Conservation (phyloP, 2,113 vertebrate species). For the Rousettus leschenaultii region DNA sequence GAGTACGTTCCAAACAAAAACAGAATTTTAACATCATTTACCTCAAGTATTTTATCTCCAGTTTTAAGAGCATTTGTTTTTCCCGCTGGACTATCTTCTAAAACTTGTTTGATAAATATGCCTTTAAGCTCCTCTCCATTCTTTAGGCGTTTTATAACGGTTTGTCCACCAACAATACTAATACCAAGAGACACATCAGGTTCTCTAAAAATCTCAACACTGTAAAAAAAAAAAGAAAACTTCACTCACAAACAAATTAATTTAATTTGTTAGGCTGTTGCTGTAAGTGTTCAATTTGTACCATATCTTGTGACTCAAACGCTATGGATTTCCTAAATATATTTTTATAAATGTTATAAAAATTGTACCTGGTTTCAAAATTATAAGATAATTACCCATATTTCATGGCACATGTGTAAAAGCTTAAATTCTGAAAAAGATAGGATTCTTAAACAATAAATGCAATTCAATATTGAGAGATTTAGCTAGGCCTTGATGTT, state of each 20-base stretch:
- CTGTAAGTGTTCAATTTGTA: not conserved
- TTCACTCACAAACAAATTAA: not conserved
- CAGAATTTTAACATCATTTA: constrained; percentile 72
- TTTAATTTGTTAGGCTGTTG: not conserved
- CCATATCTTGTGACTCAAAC: not conserved
- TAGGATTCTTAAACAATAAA: not conserved
- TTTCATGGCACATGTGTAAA: not conserved
- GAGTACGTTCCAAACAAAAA: constrained; percentile 22
- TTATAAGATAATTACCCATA: not conserved
- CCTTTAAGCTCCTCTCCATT: constrained; percentile 98
- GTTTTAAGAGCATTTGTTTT: constrained; percentile 90
- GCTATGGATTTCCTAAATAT: constrained; percentile 10
- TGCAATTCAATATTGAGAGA: not conserved
- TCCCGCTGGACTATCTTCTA: constrained; percentile 92
- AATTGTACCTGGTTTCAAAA: not conserved
- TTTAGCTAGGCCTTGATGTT: not conserved
- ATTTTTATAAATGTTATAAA: not conserved
- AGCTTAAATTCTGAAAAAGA: not conserved
- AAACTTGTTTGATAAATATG: constrained; percentile 98
- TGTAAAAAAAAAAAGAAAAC: constrained; percentile 67
- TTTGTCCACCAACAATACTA: constrained; percentile 97
- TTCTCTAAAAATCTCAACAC: constrained; percentile 93
- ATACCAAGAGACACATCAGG: constrained; percentile 92
- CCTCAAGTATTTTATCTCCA: constrained; percentile 98
- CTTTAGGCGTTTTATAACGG: constrained; percentile 94